phyloP scores from a whole-genome alignment of 2,797 vertebrate genomes.

The Protosalanx chinensis region DNA sequence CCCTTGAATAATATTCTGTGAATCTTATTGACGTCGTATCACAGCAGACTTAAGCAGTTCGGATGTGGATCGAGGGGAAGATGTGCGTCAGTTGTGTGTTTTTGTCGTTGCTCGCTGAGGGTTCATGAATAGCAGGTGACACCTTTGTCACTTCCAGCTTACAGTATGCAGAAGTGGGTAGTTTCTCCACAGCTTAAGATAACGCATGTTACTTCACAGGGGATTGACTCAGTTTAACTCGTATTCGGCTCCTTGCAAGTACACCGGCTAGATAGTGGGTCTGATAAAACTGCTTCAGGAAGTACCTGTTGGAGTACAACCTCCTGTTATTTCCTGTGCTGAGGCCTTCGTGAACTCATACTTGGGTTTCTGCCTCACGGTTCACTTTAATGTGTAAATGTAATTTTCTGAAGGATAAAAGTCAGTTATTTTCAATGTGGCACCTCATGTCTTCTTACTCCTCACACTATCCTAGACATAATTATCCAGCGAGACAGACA shows the following conservation, averaged over 20 bases:
- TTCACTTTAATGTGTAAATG: too few species aligned
- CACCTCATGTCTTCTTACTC: too few species aligned
- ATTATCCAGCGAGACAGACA: not conserved
- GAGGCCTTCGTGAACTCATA: slow-evolving; percentile 18
- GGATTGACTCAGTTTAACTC: not conserved
- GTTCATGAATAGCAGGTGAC: too few species aligned
- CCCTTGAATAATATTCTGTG: not conserved
- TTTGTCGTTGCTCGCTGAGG: too few species aligned
- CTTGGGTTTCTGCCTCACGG: slow-evolving; percentile 7
- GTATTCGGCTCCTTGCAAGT: not conserved
- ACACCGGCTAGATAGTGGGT: slow-evolving; percentile 2
- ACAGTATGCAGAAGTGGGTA: not conserved
- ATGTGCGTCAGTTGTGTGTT: too few species aligned
- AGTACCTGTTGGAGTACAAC: slow-evolving; percentile 43
- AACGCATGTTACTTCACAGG: not conserved
- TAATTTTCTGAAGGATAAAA: too few species aligned
- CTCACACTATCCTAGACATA: too few species aligned
- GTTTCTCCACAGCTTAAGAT: too few species aligned
- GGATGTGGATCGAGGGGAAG: too few species aligned
- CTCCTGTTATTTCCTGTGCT: slow-evolving; percentile 58
- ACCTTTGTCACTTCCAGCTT: not conserved
- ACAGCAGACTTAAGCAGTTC: too few species aligned
- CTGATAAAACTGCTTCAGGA: slow-evolving; percentile 48
- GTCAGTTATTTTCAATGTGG: too few species aligned
- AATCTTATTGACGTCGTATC: not conserved